Base-by-base conservation (phyloP, 2,888 invertebrate genomes). In the Tridacna crocea region DNA sequence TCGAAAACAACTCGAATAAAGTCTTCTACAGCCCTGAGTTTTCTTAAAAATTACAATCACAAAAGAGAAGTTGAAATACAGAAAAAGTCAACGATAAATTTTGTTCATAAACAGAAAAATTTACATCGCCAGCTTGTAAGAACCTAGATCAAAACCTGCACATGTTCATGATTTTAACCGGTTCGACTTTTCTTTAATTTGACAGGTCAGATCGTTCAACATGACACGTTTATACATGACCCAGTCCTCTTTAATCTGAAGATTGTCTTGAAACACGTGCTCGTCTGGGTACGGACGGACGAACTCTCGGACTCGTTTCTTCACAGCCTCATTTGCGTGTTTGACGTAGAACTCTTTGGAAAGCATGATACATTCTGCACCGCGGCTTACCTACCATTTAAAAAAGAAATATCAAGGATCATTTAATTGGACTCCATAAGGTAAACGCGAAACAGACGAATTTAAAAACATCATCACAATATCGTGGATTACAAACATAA, bases 301-400 rank as follows among this genome's bases (percentile, higher is more conserved):
- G 19, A 87, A 87, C 47, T 90, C 88, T 15, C 92, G 89, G 17
- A 93, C 81, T 46, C 83, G 72, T 75, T 90, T 87, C 82, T 89
- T 92, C 15, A 93, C 92, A 17, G 77, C n/a, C 60, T 92, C 92
- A 63, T 90, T 93, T 36, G 93, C 92, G 79, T 94, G 90, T 76
- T 91, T 90, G n/a, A 88, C 82, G 85, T 92, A 94, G 82, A 93
- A 93, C n/a, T 90, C 91, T 83, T 93, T 93, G 3, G 91, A 91
- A 22, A 94, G 76, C 93, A 94, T 93, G 65, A 94, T 90, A 60
- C 93, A 93, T 80, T 94, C 94, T 0, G 94, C 93, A 10, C 93
- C 94, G n/a, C 90, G 84, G 48, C 92, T 92, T 11, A 93, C 90
- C 92, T 92, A 79, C 26, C 73, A 61, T n/a, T 36, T 36, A 8